Evolutionary conservation across 2,797 vertebrate genomes (phyloP).

Genomic region (Amphiprion clarkii): DNA sequence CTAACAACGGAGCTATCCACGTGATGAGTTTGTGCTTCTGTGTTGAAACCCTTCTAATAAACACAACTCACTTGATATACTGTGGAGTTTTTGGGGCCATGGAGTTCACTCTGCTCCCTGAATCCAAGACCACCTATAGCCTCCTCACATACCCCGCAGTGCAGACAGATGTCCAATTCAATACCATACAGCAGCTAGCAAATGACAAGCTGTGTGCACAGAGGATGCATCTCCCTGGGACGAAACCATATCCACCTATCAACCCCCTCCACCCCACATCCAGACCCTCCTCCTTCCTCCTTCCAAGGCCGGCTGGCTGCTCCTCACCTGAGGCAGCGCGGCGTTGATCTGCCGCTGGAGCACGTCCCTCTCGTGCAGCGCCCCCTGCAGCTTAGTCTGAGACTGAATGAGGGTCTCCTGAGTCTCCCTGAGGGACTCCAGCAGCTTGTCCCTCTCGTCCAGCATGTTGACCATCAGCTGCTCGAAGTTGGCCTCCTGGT

Average conservation of each 20-base stretch:
- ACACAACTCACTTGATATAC: background rate
- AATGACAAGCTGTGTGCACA: background rate
- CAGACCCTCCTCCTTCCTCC: background rate
- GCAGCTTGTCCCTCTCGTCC: slow-evolving; percentile 96
- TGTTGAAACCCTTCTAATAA: slow-evolving; percentile 1
- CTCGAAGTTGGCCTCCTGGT: slow-evolving; percentile 95
- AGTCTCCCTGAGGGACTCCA: slow-evolving; percentile 95
- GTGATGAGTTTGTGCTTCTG: background rate
- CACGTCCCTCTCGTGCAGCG: slow-evolving; percentile 93
- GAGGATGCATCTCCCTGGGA: background rate
- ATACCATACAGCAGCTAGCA: background rate
- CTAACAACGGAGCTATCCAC: background rate
- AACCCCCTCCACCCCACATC: background rate
- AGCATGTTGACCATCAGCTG: slow-evolving; percentile 99
- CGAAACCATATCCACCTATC: no score
- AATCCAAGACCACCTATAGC: background rate
- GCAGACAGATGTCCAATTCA: background rate
- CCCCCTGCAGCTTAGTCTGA: slow-evolving; percentile 94
- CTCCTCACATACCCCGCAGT: background rate
- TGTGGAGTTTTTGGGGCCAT: background rate
- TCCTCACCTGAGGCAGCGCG: slow-evolving; percentile 94
- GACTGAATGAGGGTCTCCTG: slow-evolving; percentile 93
- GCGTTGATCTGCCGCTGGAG: slow-evolving; percentile 97
- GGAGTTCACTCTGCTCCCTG: background rate
- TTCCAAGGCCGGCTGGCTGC: slow-evolving; percentile 13